Conservation (phyloP, 1,140 invertebrate species). For the Prorops nasuta region DNA sequence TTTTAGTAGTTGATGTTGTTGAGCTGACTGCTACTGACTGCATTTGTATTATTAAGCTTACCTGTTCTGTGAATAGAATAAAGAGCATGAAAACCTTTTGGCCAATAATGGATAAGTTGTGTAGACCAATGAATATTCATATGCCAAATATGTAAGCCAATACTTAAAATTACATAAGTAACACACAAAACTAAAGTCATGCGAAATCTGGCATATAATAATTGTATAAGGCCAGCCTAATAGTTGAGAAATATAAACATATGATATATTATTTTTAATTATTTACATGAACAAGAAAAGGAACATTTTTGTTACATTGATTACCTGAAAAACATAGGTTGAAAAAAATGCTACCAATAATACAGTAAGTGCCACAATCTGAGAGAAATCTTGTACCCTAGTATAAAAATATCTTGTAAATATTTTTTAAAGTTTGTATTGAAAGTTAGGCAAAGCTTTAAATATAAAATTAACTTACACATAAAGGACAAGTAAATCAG, state of each 20-base stretch:
- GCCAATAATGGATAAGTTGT: neutral
- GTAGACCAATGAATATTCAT: neutral
- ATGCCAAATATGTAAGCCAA: neutral
- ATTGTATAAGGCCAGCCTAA: neutral
- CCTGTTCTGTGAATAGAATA: neutral
- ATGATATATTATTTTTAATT: too few species aligned
- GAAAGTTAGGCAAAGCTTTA: neutral
- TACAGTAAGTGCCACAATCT: neutral
- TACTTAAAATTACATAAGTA: neutral
- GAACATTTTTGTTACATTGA: neutral
- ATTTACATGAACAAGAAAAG: neutral
- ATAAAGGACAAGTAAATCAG: neutral
- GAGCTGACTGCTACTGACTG: too few species aligned
- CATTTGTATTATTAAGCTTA: neutral
- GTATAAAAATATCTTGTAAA: neutral
- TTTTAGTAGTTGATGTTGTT: too few species aligned
- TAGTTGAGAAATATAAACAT: too few species aligned
- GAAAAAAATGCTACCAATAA: neutral
- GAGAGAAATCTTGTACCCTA: neutral
- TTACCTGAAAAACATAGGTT: neutral
- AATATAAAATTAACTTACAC: neutral
- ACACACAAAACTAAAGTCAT: neutral
- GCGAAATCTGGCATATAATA: neutral
- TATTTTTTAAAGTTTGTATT: neutral
- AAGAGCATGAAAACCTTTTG: neutral